Evolutionary conservation across 2,888 invertebrate species (phyloP).

Genomic region (Melieria omissa): DNA sequence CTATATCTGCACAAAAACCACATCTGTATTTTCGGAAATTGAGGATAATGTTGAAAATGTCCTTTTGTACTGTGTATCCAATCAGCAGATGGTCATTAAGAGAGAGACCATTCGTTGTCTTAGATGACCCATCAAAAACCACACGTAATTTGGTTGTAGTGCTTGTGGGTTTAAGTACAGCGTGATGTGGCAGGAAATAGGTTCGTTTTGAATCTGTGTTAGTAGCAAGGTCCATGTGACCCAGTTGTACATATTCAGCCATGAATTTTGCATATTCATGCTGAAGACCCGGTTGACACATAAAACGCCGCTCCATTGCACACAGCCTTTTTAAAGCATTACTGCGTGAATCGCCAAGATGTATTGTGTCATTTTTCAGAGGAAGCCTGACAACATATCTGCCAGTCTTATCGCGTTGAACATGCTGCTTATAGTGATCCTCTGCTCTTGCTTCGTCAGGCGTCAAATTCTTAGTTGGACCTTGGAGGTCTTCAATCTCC

Average conservation of each 20-base stretch:
- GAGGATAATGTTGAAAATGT: slow-evolving; percentile 21
- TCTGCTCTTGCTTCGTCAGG: no score
- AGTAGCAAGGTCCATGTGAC: slow-evolving; percentile 29
- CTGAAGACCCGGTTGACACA: not conserved
- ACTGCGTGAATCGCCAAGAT: not conserved
- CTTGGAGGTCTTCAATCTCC: no score
- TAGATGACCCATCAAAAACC: slow-evolving; percentile 48
- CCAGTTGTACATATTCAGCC: slow-evolving; percentile 29
- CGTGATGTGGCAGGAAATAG: slow-evolving; percentile 37
- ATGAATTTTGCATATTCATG: slow-evolving; percentile 36
- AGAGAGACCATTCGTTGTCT: slow-evolving; percentile 41
- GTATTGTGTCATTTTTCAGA: slow-evolving; percentile 1
- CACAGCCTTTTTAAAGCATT: not conserved
- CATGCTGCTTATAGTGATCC: slow-evolving; percentile 1
- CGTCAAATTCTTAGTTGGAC: no score
- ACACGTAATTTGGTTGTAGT: slow-evolving; percentile 38
- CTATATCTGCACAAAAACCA: slow-evolving; percentile 16
- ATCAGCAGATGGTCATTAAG: slow-evolving; percentile 37
- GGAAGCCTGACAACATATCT: slow-evolving; percentile 1
- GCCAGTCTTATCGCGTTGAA: not conserved
- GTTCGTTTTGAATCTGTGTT: slow-evolving; percentile 24
- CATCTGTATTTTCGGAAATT: slow-evolving; percentile 15
- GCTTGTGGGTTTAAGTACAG: slow-evolving; percentile 28
- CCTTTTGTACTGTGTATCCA: slow-evolving; percentile 36
- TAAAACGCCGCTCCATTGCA: slow-evolving; percentile 1